Percentiles rank a stretch among this genome's conserved stretches.
phyloP scores from a whole-genome alignment of 2,113 vertebrate genomes.

The Macquaria australasica region DNA sequence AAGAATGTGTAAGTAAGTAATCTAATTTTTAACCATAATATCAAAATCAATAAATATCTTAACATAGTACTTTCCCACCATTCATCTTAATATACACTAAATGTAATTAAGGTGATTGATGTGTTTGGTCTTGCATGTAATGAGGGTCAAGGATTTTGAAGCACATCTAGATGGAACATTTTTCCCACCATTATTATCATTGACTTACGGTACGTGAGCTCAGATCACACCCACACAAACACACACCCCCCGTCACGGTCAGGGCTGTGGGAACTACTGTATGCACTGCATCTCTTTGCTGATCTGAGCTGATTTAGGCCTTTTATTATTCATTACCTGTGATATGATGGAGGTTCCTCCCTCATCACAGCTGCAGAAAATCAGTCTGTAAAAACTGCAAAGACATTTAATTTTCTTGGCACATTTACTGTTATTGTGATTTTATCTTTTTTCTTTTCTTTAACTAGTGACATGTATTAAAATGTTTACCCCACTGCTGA shows the following conservation, averaged over 20 bases:
- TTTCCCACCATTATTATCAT: conserved; percentile 38
- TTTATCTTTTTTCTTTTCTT: neutral
- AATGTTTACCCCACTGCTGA: neutral
- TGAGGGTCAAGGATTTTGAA: conserved; percentile 53
- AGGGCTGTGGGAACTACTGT: neutral
- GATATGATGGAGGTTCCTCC: conserved; percentile 6
- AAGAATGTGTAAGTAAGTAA: conserved; percentile 45
- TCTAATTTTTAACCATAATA: conserved; percentile 42
- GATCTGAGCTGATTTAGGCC: neutral
- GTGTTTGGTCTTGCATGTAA: conserved; percentile 44
- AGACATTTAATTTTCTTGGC: neutral
- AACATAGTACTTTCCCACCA: conserved; percentile 40
- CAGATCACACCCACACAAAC: conserved; percentile 8
- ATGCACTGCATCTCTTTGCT: conserved; percentile 3
- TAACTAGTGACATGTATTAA: neutral
- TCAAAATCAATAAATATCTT: conserved; percentile 60
- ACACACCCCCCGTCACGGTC: neutral
- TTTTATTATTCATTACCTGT: conserved; percentile 21
- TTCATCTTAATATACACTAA: conserved; percentile 52
- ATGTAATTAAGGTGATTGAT: conserved; percentile 62
- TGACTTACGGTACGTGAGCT: conserved; percentile 7
- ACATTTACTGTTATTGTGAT: neutral
- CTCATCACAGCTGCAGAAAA: neutral
- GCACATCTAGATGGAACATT: conserved; percentile 29
- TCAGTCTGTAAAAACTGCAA: neutral